These are phyloP conservation scores for Halictus ligatus DNA, from an alignment of 2,888 invertebrate species.

Conservation along the genomic window DNA sequence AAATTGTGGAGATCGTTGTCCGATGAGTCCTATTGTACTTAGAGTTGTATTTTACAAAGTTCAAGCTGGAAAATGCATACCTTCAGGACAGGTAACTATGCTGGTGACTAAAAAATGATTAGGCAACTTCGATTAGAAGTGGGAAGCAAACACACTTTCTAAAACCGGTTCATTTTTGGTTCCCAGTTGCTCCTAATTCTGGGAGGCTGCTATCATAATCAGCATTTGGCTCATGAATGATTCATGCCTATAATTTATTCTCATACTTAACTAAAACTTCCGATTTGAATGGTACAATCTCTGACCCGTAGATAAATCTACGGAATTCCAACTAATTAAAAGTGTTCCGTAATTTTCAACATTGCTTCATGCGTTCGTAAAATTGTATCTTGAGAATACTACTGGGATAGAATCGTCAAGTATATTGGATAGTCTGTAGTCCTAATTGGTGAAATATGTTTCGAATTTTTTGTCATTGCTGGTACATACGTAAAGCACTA, in stretches of 20 bases:
- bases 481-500: neutral
- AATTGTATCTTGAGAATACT: neutral
- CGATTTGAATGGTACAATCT: too few species aligned
- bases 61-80: neutral
- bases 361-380: neutral
- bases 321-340: neutral
- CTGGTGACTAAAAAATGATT: neutral
- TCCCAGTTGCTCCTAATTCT: slow-evolving; percentile 17
- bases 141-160: slow-evolving; percentile 33
- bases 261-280: neutral
- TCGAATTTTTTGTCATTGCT: neutral
- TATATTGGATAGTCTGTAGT: neutral
- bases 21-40: too few species aligned
- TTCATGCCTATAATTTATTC: neutral
- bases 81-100: neutral
- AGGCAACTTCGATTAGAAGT: neutral
- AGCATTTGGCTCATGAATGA: neutral
- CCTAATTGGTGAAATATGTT: neutral
- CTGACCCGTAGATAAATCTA: neutral
- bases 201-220: neutral
- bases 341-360: neutral
- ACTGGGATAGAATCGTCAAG: neutral
- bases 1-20: too few species aligned
- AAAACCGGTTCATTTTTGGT: slow-evolving; percentile 37
- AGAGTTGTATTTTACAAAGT: too few species aligned